Conservation (phyloP, 2,113 vertebrate species). For the Alaudala cheleensis region DNA sequence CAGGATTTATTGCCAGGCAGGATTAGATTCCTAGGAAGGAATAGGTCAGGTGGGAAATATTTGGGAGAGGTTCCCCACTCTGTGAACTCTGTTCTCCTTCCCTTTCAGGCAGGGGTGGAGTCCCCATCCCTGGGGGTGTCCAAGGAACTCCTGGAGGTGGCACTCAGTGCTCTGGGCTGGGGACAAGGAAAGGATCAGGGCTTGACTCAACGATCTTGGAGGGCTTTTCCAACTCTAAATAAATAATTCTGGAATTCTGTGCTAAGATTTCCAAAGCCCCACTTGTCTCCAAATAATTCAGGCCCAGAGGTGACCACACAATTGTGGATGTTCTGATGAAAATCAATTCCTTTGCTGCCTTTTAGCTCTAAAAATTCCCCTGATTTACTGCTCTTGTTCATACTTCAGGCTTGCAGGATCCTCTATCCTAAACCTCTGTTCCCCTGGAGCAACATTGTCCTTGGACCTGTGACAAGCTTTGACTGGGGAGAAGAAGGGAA, state of each 20-base stretch:
- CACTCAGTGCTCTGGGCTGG: neutral
- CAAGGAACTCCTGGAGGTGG: neutral
- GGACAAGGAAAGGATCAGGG: neutral
- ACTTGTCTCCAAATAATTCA: neutral
- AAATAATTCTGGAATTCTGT: neutral
- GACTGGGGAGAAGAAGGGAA: neutral
- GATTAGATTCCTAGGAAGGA: neutral
- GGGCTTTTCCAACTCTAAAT: neutral
- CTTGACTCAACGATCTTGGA: fast-evolving
- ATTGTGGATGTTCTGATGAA: neutral
- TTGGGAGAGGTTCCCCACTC: neutral
- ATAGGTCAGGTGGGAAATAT: neutral
- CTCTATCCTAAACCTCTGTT: neutral
- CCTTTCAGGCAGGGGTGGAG: neutral
- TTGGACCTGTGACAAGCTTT: neutral
- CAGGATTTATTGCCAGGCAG: neutral
- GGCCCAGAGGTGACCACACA: neutral
- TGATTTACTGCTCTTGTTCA: neutral
- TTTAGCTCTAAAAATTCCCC: neutral
- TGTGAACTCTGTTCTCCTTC: neutral
- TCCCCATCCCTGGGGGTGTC: neutral
- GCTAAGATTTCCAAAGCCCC: neutral
- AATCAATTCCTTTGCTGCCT: neutral
- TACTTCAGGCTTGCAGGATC: neutral
- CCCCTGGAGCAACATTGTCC: neutral